Base-by-base conservation (phyloP, 1,140 invertebrate species). In the Fopius arisanus region DNA sequence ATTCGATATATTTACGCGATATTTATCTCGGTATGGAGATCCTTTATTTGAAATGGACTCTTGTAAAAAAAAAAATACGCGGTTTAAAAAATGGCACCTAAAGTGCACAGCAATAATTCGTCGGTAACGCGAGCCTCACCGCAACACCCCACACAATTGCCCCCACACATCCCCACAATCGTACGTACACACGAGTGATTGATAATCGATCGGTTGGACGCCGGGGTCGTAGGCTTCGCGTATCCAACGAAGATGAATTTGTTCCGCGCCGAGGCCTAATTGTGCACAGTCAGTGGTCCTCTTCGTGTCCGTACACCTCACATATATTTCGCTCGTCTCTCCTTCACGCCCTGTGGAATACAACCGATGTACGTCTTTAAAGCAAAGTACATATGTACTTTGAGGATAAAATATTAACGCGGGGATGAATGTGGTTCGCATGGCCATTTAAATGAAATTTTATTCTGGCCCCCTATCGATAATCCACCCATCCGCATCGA, bases 201-300 rank as follows among this genome's bases (percentile, higher is more conserved):
- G 80, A 83, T 82, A 82, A 83, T 82, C 80, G 80, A 82, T 82
- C 77, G 75, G 31, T 41, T 59, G 72, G 51, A 73, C 74, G 75
- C 73, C 79, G 75, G 76, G 77, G 76, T 70, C 73, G 74, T 72
- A 75, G 76, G 80, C 79, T 16, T 79, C 75, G 77, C 54, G 41
- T 59, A 77, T 67, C 70, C 78, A 81, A 83, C 78, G 81, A 82
- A 84, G 82, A 83, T 84, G 80, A 83, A 84, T 82, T 84, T 73
- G 79, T 84, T 83, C 78, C 77, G 79, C 80, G 77, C 78, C 76
- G 77, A 80, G 79, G 51, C 80, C 83, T 83, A 84, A 84, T 84
- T 84, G 82, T 83, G 82, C 82, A 70, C 82, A 82, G 83, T 82
- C 80, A 84, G 83, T 80, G 83, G 83, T 84, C 82, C 71, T 67